These are phyloP conservation scores for Odontomachus brunneus DNA, from an alignment of 1,140 invertebrate species.

Conservation along the genomic window DNA sequence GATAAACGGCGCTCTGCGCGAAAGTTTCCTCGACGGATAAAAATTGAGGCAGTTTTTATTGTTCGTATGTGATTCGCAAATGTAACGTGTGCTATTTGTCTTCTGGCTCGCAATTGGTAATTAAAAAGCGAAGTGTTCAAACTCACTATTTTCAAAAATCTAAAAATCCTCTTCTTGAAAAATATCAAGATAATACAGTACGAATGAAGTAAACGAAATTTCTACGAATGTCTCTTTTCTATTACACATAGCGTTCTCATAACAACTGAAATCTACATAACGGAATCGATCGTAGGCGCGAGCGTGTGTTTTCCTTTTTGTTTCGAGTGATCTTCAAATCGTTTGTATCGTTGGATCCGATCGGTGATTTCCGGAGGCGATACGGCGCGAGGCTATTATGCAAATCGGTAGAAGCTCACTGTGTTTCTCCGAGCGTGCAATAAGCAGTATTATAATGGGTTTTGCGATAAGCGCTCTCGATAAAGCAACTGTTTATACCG, in stretches of 20 bases:
- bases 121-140: not conserved
- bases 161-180: not conserved
- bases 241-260: not conserved
- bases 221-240: not conserved
- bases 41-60: too few species aligned
- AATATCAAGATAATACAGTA: not conserved
- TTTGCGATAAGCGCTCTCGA: slow-evolving; percentile 55
- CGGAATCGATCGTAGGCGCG: not conserved
- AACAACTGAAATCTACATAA: not conserved
- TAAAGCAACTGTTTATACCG: slow-evolving; percentile 50
- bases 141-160: not conserved
- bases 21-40: not conserved
- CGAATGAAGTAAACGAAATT: not conserved
- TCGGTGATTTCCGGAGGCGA: slow-evolving; percentile 32
- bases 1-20: not conserved
- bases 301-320: not conserved
- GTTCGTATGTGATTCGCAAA: too few species aligned
- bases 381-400: slow-evolving; percentile 31
- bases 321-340: not conserved
- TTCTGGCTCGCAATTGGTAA: too few species aligned
- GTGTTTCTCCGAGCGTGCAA: slow-evolving; percentile 36
- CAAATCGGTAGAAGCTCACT: slow-evolving; percentile 43
- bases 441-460: slow-evolving; percentile 50
- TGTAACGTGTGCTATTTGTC: too few species aligned
- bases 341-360: slow-evolving; percentile 6